Base-by-base conservation (phyloP, 2,888 invertebrate genomes). In the Molorchus minor region DNA sequence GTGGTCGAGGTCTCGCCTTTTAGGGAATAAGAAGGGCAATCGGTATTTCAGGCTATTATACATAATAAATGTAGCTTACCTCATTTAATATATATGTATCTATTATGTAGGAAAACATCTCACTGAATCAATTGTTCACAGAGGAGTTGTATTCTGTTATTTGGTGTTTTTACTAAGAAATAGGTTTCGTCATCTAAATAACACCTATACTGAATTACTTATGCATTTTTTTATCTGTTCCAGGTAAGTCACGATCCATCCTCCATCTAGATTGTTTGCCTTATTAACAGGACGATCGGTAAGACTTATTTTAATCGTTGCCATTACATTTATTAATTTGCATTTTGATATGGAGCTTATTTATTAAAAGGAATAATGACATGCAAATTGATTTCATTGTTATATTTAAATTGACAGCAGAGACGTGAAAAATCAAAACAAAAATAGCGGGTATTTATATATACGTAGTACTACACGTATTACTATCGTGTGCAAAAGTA, bases 11-110 rank as follows among this genome's bases (percentile, higher is more conserved):
- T 38, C 16, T 38, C 13, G 7, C 49, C 49, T 38, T 49, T 49
- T 49, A 49, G 38, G 49, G 49, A 38, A 8, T 25, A 49, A 49
- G 49, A 49, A 49, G 49, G 49, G 49, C 49, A 25, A 20, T 38
- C 38, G 16, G 38, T 21, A 12, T 33, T 33, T 33, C 33, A n/a
- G n/a, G n/a, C n/a, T n/a, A n/a, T n/a, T n/a, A n/a, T n/a, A n/a
- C n/a, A n/a, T n/a, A n/a, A n/a, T n/a, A n/a, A n/a, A n/a, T n/a
- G n/a, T n/a, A n/a, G n/a, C n/a, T n/a, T n/a, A n/a, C n/a, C n/a
- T n/a, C n/a, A n/a, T n/a, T n/a, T n/a, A n/a, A n/a, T n/a, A n/a
- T n/a, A n/a, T n/a, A n/a, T n/a, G n/a, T n/a, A n/a, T n/a, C n/a
- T n/a, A n/a, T n/a, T n/a, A n/a, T n/a, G n/a, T n/a, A n/a, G n/a